Conservation (phyloP, 2,113 vertebrate genomes). For the Theristicus caerulescens region DNA sequence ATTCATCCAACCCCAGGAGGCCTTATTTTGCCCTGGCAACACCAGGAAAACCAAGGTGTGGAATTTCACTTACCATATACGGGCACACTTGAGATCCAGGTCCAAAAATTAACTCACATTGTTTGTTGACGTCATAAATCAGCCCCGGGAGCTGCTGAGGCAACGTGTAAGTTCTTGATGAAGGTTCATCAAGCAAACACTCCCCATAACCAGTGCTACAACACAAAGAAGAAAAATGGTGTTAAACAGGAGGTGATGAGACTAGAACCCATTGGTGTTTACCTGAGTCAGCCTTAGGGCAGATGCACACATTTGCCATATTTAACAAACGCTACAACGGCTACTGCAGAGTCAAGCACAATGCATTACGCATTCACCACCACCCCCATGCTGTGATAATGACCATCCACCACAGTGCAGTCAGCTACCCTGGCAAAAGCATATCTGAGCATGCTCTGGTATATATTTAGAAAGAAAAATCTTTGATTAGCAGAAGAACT, state of each 20-base stretch:
- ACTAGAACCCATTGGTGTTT: background rate
- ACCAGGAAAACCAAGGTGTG: conserved; percentile 5
- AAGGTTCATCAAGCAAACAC: conserved; percentile 94
- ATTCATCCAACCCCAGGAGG: background rate
- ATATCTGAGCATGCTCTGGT: background rate
- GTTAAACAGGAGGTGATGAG: background rate
- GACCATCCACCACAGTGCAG: background rate
- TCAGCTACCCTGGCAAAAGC: background rate
- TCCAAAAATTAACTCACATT: conserved; percentile 99
- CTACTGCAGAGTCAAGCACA: background rate
- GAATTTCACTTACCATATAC: conserved; percentile 90
- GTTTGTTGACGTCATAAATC: conserved; percentile 95
- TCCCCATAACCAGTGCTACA: conserved; percentile 96
- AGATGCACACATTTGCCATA: background rate
- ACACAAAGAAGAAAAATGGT: conserved; percentile 76
- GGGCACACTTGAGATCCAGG: conserved; percentile 96
- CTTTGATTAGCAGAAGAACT: background rate
- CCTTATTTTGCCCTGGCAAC: background rate
- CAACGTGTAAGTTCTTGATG: conserved; percentile 87
- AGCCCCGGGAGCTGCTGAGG: conserved; percentile 91
- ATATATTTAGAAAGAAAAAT: background rate
- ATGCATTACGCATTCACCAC: background rate
- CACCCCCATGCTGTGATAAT: background rate
- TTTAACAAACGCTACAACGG: background rate
- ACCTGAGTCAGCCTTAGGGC: background rate